A percentile compares a stretch with the other conserved stretches of the same genome.
Evolutionary conservation across 2,888 invertebrate species (phyloP).

Genomic region (Sarcophaga rosellei): DNA sequence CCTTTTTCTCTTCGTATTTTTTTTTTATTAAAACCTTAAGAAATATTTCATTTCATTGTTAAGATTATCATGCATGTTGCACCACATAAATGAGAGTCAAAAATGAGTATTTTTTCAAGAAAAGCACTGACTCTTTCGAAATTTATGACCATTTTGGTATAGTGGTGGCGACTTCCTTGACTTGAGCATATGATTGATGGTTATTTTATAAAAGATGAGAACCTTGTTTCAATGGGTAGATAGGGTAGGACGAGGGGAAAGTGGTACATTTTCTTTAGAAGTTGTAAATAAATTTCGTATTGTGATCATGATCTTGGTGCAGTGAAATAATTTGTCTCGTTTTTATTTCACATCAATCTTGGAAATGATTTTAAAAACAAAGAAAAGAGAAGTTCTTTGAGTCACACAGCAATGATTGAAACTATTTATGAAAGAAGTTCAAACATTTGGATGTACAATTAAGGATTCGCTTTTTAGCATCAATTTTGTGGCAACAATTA

Average conservation of each 20-base stretch:
- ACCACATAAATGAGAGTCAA: constrained; percentile 25
- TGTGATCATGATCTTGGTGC: background rate
- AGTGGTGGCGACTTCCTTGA: constrained; percentile 49
- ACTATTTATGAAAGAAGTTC: background rate
- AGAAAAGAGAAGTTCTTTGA: background rate
- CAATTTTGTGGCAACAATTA: too few species aligned
- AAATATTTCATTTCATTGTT: constrained; percentile 9
- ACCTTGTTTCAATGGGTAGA: background rate
- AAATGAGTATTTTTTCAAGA: constrained; percentile 11
- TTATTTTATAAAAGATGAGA: background rate
- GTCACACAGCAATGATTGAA: background rate
- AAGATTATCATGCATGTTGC: background rate
- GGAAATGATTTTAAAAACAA: background rate
- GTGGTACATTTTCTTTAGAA: background rate
- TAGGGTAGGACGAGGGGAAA: too few species aligned
- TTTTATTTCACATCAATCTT: background rate
- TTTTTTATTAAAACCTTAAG: constrained; percentile 5
- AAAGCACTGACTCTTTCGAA: constrained; percentile 32
- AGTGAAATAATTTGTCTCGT: background rate
- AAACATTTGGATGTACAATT: too few species aligned
- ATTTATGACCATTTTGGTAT: constrained; percentile 14
- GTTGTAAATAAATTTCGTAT: background rate
- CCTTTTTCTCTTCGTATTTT: background rate
- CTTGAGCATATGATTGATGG: constrained; percentile 42
- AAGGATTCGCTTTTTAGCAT: too few species aligned